These are phyloP conservation scores for Aromia moschata DNA, from an alignment of 2,888 invertebrate genomes.

Conservation along the genomic window DNA sequence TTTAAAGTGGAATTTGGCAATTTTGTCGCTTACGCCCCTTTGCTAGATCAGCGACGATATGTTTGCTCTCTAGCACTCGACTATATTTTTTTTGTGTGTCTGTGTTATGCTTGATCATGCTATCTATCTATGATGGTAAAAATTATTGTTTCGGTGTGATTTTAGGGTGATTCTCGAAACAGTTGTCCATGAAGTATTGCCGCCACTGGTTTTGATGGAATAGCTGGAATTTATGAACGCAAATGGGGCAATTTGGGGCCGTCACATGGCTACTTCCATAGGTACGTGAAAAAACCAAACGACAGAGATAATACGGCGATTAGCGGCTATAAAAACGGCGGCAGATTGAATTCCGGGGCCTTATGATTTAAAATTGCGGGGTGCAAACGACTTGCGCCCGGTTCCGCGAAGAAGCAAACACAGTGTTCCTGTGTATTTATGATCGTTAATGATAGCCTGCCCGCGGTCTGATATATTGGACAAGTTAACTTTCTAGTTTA, in stretches of 20 bases:
- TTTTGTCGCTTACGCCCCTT: no score
- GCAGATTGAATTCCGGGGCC: conserved; percentile 44
- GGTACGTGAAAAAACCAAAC: conserved; percentile 28
- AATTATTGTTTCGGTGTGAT: no score
- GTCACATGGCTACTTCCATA: conserved; percentile 19
- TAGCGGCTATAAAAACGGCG: conserved; percentile 47
- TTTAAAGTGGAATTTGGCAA: no score
- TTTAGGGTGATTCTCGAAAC: no score
- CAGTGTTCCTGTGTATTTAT: conserved; percentile 58
- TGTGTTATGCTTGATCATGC: no score
- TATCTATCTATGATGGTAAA: no score
- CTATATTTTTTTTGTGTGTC: no score
- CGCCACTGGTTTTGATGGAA: no score
- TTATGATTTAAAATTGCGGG: conserved; percentile 48
- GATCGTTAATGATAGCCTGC: conserved; percentile 61
- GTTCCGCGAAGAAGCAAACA: conserved; percentile 49
- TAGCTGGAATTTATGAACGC: conserved; percentile 26
- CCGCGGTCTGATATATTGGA: conserved; percentile 60
- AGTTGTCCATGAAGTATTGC: no score
- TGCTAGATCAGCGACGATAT: no score
- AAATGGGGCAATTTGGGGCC: conserved; percentile 18
- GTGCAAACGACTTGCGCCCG: conserved; percentile 39
- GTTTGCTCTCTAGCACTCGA: no score
- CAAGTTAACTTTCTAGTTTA: conserved; percentile 57
- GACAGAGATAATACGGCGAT: conserved; percentile 42